A percentile compares a stretch with the other conserved stretches of the same genome.
phyloP scores from a whole-genome alignment of 2,888 invertebrate genomes.

The Rhaphigaster nebulosa region DNA sequence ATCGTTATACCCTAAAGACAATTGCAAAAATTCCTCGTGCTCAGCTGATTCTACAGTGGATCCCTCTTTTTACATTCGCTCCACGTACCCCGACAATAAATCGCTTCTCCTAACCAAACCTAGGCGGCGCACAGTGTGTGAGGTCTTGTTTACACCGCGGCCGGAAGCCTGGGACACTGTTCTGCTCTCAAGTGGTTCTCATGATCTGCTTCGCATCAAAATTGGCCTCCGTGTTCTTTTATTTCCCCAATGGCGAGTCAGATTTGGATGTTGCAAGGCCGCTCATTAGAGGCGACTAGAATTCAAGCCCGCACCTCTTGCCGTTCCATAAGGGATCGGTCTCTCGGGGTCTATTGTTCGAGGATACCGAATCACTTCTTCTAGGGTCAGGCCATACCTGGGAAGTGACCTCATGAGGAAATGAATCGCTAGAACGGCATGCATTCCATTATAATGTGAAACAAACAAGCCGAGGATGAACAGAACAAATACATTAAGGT shows the following conservation, averaged over 20 bases:
- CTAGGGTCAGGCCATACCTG: not conserved
- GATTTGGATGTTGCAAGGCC: not conserved
- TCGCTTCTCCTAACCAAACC: not conserved
- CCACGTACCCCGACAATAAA: not conserved
- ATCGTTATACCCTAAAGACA: not conserved
- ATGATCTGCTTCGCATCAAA: not conserved
- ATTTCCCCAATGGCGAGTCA: not conserved
- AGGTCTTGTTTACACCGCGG: conserved; percentile 19
- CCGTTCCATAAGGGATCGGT: not conserved
- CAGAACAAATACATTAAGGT: not conserved
- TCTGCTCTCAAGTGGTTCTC: conserved; percentile 1
- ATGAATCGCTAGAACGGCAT: not conserved
- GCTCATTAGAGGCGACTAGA: not conserved
- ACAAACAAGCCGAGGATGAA: not conserved
- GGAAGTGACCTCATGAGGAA: not conserved
- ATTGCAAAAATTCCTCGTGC: not conserved
- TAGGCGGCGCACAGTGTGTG: not conserved
- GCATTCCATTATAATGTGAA: not conserved
- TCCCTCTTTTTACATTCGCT: not conserved
- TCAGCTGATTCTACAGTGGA: not conserved
- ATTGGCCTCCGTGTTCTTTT: not conserved
- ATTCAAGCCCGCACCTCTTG: not conserved
- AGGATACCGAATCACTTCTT: not conserved
- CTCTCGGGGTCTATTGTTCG: not conserved
- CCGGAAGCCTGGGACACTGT: not conserved